These are phyloP conservation scores for Ferrisia virgata DNA, from an alignment of 2,888 invertebrate species.

Conservation along the genomic window DNA sequence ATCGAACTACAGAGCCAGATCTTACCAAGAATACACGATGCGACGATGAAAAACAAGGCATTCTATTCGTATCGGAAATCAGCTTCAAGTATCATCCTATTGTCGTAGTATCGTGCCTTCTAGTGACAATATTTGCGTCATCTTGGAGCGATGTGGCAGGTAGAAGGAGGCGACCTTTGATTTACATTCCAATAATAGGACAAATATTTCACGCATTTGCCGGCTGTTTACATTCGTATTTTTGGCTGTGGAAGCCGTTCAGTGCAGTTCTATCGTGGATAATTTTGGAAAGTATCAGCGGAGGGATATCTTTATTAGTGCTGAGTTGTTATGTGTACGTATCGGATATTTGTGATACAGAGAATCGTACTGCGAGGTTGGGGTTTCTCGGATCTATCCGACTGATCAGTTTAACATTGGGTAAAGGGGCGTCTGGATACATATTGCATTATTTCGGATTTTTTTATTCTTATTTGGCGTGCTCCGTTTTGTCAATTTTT, in stretches of 20 bases:
- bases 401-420: slow-evolving; percentile 45
- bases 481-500: slow-evolving; percentile 37
- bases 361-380: slow-evolving; percentile 48
- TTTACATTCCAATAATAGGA: slow-evolving; percentile 47
- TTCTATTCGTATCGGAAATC: neutral
- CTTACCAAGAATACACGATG: slow-evolving; percentile 28
- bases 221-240: slow-evolving; percentile 48
- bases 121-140: neutral
- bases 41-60: slow-evolving; percentile 11
- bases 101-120: neutral
- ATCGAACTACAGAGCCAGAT: neutral
- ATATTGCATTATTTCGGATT: slow-evolving; percentile 45
- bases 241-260: slow-evolving; percentile 48
- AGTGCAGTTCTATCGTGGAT: neutral
- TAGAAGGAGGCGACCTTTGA: slow-evolving; percentile 47
- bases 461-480: slow-evolving; percentile 40
- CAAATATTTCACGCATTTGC: slow-evolving; percentile 48
- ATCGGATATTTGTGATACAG: slow-evolving; percentile 45
- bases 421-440: slow-evolving; percentile 46
- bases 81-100: neutral
- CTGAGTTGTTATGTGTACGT: slow-evolving; percentile 47
- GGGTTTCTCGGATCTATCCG: slow-evolving; percentile 35
- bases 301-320: slow-evolving; percentile 47
- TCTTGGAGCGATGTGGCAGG: slow-evolving; percentile 14
- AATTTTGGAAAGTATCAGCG: neutral